These are phyloP conservation scores for Nebria salina DNA, from an alignment of 2,888 invertebrate genomes.

Conservation along the genomic window DNA sequence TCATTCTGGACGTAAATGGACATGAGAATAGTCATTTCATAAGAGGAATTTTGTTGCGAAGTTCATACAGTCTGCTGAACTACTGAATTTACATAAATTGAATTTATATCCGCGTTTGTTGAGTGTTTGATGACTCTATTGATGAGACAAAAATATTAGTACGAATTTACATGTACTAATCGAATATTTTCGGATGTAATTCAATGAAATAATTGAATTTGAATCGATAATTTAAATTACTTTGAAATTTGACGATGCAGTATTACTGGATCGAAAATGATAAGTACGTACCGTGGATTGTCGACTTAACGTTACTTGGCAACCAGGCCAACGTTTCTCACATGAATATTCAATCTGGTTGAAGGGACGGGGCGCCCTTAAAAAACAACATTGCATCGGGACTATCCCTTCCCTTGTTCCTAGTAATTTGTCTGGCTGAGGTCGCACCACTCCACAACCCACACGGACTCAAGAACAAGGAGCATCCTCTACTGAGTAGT, in stretches of 20 bases:
- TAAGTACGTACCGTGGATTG: neutral
- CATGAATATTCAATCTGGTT: constrained; percentile 18
- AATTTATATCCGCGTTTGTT: too few relatives aligned
- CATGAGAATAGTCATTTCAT: neutral
- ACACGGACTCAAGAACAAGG: neutral
- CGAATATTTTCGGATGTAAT: neutral
- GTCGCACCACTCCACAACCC: constrained; percentile 10
- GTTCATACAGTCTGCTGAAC: too few relatives aligned
- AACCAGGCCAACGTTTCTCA: constrained; percentile 19
- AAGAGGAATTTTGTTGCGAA: neutral
- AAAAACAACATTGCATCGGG: constrained; percentile 17
- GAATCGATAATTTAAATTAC: neutral
- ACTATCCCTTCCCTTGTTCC: constrained; percentile 20
- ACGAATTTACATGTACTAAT: neutral
- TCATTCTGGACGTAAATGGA: neutral
- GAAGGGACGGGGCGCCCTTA: constrained; percentile 11
- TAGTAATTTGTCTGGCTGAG: constrained; percentile 21
- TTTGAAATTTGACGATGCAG: neutral
- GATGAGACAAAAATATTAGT: neutral
- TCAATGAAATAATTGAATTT: neutral
- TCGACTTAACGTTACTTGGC: constrained; percentile 6
- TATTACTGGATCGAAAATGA: neutral
- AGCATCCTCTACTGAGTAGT: neutral
- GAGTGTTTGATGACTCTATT: too few relatives aligned
- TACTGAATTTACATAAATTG: too few relatives aligned